These are phyloP conservation scores for Acanthoscelides obtectus DNA, from an alignment of 2,888 invertebrate genomes.

Conservation along the genomic window DNA sequence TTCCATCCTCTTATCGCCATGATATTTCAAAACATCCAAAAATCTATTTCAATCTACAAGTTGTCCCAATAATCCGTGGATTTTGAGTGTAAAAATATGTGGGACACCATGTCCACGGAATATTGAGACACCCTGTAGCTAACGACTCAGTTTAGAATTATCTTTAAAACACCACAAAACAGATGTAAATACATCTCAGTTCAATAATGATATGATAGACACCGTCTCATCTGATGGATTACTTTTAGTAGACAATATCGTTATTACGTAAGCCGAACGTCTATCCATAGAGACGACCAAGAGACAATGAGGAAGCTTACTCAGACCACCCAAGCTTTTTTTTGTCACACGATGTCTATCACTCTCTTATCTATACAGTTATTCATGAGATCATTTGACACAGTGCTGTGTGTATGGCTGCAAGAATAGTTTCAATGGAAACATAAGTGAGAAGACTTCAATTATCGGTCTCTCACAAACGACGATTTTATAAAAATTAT, in stretches of 20 bases:
- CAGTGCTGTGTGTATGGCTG: background rate
- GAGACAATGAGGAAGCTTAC: background rate
- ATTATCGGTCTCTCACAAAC: too few species aligned
- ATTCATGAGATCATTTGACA: background rate
- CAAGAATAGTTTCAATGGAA: background rate
- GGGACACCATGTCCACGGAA: too few species aligned
- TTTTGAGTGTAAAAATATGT: too few species aligned
- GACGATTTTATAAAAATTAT: too few species aligned
- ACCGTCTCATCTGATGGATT: background rate
- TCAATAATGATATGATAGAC: background rate
- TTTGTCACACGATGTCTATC: background rate
- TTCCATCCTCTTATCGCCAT: too few species aligned
- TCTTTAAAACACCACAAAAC: too few species aligned
- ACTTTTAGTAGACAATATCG: background rate
- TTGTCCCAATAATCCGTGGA: too few species aligned
- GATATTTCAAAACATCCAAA: too few species aligned
- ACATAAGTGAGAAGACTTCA: too few species aligned
- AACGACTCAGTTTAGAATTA: too few species aligned
- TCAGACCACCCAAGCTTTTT: background rate
- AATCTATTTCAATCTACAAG: too few species aligned
- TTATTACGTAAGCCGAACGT: background rate
- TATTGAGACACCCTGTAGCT: too few species aligned
- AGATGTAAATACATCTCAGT: background rate
- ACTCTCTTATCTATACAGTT: background rate
- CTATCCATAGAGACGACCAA: background rate